These are phyloP conservation scores for Onychomys leucogaster DNA, from an alignment of 2,797 vertebrate species.

Conservation along the genomic window DNA sequence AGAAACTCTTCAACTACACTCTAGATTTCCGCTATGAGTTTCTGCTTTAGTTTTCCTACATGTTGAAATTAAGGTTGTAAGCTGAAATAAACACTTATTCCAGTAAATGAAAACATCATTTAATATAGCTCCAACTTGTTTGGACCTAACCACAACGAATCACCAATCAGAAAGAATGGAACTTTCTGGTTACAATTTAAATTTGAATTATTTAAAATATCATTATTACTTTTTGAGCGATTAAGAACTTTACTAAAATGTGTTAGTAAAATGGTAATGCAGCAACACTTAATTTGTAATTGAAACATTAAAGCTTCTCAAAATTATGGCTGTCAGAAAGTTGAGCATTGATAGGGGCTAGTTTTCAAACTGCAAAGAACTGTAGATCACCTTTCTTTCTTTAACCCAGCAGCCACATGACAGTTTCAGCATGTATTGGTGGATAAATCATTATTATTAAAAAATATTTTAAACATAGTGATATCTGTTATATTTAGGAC, in stretches of 20 bases:
- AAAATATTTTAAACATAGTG: neutral
- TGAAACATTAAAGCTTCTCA: neutral
- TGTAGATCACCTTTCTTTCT: neutral
- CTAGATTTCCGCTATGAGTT: neutral
- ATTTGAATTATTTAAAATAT: conserved; percentile 1
- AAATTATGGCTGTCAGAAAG: neutral
- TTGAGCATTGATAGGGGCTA: neutral
- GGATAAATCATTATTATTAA: neutral
- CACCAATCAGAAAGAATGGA: neutral
- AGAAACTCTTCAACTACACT: too few relatives aligned
- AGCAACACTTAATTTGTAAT: neutral
- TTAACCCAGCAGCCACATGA: neutral
- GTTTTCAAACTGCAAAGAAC: neutral
- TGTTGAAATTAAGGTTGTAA: neutral
- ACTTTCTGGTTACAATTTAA: neutral
- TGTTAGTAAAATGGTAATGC: neutral
- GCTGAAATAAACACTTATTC: neutral
- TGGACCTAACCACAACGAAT: neutral
- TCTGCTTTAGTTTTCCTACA: neutral
- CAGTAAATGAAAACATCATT: neutral
- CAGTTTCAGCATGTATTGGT: neutral
- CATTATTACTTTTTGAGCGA: neutral
- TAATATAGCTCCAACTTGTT: neutral
- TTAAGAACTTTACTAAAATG: neutral
- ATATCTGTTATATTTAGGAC: neutral